Percentiles rank a stretch among this genome's conserved stretches.
These are phyloP conservation scores for Ceratothoa steindachneri DNA, from an alignment of 2,888 invertebrate genomes.

Conservation along the genomic window DNA sequence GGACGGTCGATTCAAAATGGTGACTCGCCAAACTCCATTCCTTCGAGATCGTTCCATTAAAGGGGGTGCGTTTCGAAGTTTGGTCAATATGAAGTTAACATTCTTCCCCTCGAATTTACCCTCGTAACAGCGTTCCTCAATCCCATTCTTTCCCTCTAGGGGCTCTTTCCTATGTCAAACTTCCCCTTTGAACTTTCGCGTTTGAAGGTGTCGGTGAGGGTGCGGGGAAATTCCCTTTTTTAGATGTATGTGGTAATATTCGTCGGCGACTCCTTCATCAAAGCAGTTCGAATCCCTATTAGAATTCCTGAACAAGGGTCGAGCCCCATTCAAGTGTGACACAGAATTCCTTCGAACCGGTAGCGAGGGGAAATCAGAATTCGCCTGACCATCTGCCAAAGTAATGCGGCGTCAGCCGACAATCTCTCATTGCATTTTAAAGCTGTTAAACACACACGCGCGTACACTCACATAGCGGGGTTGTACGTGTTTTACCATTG, in stretches of 20 bases:
- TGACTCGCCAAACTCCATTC: too few species aligned
- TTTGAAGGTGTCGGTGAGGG: background rate
- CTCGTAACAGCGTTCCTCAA: background rate
- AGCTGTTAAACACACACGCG: too few species aligned
- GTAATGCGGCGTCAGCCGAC: too few species aligned
- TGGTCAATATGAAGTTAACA: background rate
- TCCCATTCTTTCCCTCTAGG: background rate
- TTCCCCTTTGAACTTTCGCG: constrained; percentile 2
- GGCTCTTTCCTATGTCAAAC: background rate
- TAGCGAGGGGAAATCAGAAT: background rate
- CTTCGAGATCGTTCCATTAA: too few species aligned
- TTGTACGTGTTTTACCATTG: too few species aligned
- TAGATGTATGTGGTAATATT: constrained; percentile 1
- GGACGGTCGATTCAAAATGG: too few species aligned
- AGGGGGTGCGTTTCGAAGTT: too few species aligned
- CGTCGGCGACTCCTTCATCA: constrained; percentile 1
- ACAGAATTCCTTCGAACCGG: background rate
- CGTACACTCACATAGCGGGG: too few species aligned
- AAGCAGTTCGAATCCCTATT: background rate
- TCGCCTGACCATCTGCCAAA: constrained; percentile 4
- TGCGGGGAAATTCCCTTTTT: background rate
- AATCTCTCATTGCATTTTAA: too few species aligned
- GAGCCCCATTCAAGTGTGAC: background rate
- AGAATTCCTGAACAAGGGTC: constrained; percentile 1
- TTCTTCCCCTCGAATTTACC: constrained; percentile 6